These are phyloP conservation scores for Musca vetustissima DNA, from an alignment of 1,140 invertebrate species.

Conservation along the genomic window DNA sequence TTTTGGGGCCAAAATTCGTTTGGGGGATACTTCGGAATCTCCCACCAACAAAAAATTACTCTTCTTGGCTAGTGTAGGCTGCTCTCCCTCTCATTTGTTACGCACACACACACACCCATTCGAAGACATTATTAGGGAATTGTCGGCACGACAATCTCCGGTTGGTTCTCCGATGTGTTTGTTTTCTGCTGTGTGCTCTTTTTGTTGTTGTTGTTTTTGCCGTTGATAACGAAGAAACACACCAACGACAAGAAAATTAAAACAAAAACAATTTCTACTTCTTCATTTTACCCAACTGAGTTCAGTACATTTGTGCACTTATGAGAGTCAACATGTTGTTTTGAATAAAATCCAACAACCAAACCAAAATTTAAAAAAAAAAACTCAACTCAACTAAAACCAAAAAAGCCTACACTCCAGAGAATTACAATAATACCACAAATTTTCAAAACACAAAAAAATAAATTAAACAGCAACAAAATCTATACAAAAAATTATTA, in stretches of 20 bases:
- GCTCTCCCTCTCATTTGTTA: no score
- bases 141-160: no score
- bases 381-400: no score
- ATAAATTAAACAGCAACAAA: neutral
- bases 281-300: neutral
- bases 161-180: neutral
- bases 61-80: no score
- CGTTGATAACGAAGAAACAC: neutral
- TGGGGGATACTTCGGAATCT: no score
- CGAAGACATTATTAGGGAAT: no score
- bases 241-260: neutral
- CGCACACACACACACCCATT: no score
- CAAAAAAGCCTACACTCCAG: neutral
- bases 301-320: conserved; percentile 22
- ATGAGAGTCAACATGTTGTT: conserved; percentile 24
- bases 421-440: neutral
- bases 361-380: neutral
- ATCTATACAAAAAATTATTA: neutral
- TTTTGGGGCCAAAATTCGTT: no score
- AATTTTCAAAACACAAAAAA: neutral
- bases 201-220: neutral
- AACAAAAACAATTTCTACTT: conserved; percentile 14
- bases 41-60: no score
- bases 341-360: neutral
- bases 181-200: no score